Evolutionary conservation across 2,113 vertebrate genomes (phyloP).

Genomic region (Paradisaea rubra): DNA sequence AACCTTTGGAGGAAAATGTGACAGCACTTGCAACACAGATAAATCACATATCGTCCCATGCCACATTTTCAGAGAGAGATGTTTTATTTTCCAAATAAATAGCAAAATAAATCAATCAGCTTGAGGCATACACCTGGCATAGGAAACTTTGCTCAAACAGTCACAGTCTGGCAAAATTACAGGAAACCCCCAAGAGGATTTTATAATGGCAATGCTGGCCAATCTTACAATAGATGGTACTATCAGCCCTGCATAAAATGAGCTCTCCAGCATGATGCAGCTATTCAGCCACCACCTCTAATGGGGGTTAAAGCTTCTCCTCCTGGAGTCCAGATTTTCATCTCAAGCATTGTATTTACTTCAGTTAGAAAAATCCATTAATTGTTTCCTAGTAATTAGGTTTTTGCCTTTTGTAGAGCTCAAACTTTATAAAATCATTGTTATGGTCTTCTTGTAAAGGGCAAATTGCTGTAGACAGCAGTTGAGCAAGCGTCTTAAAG

Average conservation of each 20-base stretch:
- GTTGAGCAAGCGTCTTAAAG: not conserved
- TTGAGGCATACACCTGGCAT: conserved; percentile 35
- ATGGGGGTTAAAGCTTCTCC: not conserved
- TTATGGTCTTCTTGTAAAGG: not conserved
- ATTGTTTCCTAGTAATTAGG: not conserved
- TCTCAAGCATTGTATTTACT: not conserved
- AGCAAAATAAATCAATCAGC: conserved; percentile 7
- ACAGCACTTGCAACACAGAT: not conserved
- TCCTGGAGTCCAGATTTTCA: not conserved
- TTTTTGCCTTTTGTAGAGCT: not conserved
- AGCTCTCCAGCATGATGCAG: not conserved
- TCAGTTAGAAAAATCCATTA: conserved; percentile 14
- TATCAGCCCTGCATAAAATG: not conserved
- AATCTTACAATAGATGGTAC: not conserved
- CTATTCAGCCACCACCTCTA: not conserved
- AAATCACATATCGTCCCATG: not conserved
- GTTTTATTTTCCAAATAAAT: conserved; percentile 19
- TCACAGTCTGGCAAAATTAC: conserved; percentile 1
- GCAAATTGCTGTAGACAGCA: not conserved
- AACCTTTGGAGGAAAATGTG: not conserved
- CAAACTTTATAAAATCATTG: not conserved
- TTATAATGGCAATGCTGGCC: not conserved
- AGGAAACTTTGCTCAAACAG: conserved; percentile 16
- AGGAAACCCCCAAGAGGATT: not conserved
- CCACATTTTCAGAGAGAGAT: not conserved